Conservation (phyloP, 2,888 invertebrate genomes). For the Nyleta sp. region DNA sequence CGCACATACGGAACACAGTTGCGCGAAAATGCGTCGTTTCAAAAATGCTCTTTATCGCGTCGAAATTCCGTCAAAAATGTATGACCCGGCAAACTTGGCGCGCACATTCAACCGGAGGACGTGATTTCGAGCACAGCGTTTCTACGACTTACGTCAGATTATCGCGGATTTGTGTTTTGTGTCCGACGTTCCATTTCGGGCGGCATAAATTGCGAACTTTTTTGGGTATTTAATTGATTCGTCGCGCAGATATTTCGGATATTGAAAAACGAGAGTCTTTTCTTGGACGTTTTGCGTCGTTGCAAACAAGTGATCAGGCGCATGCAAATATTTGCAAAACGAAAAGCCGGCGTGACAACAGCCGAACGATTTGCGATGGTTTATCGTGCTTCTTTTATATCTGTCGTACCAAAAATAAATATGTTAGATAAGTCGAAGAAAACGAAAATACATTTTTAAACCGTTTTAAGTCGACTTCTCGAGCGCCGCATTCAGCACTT, state of each 20-base stretch:
- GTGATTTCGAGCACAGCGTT: background rate
- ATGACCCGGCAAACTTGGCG: background rate
- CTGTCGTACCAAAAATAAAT: no score
- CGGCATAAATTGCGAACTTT: background rate
- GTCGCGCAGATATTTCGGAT: background rate
- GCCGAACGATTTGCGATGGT: no score
- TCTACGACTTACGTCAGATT: constrained; percentile 1
- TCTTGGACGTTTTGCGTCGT: no score
- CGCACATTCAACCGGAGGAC: background rate
- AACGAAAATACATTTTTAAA: no score
- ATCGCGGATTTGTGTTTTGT: constrained; percentile 18
- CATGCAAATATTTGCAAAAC: no score
- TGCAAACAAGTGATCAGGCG: no score
- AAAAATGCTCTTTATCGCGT: constrained; percentile 20
- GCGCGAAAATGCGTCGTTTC: constrained; percentile 21
- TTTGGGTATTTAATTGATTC: background rate
- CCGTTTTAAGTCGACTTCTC: no score
- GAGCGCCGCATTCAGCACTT: no score
- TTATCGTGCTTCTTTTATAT: no score
- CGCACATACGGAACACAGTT: background rate
- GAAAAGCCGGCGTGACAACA: no score
- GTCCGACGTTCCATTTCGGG: constrained; percentile 9
- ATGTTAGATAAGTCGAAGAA: no score
- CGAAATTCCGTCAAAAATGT: constrained; percentile 5
- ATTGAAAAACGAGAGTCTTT: no score